Evolutionary conservation across 2,113 vertebrate species (phyloP), one percentile per base, ranked within the genome.

Genomic region (Myotis yumanensis): DNA sequence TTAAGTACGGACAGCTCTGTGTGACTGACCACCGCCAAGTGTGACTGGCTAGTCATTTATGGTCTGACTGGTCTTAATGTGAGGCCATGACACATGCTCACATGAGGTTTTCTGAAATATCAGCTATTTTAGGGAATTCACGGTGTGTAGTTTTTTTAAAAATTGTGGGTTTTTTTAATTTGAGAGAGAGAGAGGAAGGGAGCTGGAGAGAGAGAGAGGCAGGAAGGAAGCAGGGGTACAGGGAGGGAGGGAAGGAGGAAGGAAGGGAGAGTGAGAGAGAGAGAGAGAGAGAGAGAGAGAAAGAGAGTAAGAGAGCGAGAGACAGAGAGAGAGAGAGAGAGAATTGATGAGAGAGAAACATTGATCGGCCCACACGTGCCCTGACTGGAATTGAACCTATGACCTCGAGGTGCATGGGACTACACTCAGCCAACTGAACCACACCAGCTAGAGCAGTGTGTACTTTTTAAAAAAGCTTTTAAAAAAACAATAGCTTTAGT

Each of bases 21-120:
- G 93, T 96, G 97, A 97, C 76, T 0, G 0, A 72, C 76, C 80
- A 84, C 1, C 28, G 75, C 86, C 79, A 75, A 86, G 59, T 2
- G 7, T 23, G 57, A 90, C 64, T 91, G 84, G 87, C 9, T 59
- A 68, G 28, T 76, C 57, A 20, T 80, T 54, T 93, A 95, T 68
- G 95, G 84, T 93, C 86, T 4, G 18, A 84, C 7, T 76, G 87
- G 57, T 81, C 92, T 94, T 57, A 11, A 0, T 62, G 84, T 69
- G 59, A 18, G 32, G 57, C 46, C 1, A 10, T 95, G 64, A 95
- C 37, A 86, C 71, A 48, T 2, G 40, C 59, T 95, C 87, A 93
- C 81, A 52, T 64, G 73, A 94, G 83, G 40, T 30, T 5, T 82
- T 93, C 32, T 64, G 59, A 57, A 35, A 40, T 72, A 84, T 89